These are phyloP conservation scores for Anabacerthia variegaticeps DNA, from an alignment of 2,797 vertebrate species.

Conservation along the genomic window DNA sequence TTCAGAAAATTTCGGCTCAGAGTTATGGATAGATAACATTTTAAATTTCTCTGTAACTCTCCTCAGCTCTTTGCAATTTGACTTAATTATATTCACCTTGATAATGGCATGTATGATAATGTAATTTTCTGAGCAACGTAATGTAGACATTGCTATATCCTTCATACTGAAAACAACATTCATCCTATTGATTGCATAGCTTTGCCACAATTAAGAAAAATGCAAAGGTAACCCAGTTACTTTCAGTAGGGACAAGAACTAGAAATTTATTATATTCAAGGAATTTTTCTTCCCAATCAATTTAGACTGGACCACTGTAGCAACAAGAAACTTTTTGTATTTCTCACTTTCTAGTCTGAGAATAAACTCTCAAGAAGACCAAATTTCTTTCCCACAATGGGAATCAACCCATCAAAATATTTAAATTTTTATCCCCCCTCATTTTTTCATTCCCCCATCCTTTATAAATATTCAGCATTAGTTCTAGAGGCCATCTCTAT, in stretches of 20 bases:
- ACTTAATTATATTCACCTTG: background rate
- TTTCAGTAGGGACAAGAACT: background rate
- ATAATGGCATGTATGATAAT: background rate
- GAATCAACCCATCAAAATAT: background rate
- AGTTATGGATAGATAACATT: background rate
- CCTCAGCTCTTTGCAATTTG: background rate
- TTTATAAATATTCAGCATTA: background rate
- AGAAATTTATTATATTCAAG: background rate
- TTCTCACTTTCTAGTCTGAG: background rate
- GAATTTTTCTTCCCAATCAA: background rate
- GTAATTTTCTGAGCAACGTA: background rate
- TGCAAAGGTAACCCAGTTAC: background rate
- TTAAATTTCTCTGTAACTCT: background rate
- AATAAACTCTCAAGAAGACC: background rate
- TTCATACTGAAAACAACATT: background rate
- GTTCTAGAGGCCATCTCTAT: background rate
- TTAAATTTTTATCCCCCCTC: background rate
- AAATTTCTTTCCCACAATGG: background rate
- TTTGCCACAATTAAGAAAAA: background rate
- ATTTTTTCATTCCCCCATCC: background rate
- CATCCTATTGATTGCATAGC: background rate
- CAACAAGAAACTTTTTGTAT: background rate
- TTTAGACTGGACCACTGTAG: background rate
- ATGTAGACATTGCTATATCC: background rate
- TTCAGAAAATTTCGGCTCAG: background rate